Evolutionary conservation across 2,797 vertebrate species (phyloP).

Genomic region (Pipistrellus pygmaeus): DNA sequence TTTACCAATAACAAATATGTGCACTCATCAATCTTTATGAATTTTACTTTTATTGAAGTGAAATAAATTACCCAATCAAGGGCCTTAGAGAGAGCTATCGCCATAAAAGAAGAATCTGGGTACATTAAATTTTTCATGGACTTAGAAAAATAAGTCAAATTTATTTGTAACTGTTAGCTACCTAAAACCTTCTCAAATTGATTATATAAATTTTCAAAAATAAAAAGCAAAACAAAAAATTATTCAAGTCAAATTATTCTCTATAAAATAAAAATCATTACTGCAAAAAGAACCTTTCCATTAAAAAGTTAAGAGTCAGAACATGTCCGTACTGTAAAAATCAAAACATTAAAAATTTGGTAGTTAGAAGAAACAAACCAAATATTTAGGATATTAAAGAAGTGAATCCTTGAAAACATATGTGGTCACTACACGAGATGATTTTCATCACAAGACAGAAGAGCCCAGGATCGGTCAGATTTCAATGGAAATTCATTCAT

Average conservation of each 20-base stretch:
- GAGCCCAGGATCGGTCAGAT: no score
- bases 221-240: slow-evolving; percentile 11
- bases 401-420: no score
- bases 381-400: slow-evolving; percentile 46
- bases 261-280: slow-evolving; percentile 18
- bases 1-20: neutral
- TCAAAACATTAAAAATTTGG: neutral
- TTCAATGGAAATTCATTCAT: neutral
- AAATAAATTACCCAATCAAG: neutral
- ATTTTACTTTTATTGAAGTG: neutral
- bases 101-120: neutral
- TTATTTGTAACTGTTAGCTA: slow-evolving; percentile 5
- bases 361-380: neutral
- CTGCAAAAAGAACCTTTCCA: slow-evolving; percentile 3
- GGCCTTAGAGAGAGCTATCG: neutral
- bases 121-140: neutral
- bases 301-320: slow-evolving; percentile 9
- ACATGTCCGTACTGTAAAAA: neutral
- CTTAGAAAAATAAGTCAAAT: slow-evolving; percentile 9
- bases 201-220: slow-evolving; percentile 35
- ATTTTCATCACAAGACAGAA: no score
- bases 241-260: neutral
- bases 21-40: neutral
- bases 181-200: neutral
- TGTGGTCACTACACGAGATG: no score